phyloP scores from a whole-genome alignment of 2,113 vertebrate genomes.

The Bambusicola thoracicus region DNA sequence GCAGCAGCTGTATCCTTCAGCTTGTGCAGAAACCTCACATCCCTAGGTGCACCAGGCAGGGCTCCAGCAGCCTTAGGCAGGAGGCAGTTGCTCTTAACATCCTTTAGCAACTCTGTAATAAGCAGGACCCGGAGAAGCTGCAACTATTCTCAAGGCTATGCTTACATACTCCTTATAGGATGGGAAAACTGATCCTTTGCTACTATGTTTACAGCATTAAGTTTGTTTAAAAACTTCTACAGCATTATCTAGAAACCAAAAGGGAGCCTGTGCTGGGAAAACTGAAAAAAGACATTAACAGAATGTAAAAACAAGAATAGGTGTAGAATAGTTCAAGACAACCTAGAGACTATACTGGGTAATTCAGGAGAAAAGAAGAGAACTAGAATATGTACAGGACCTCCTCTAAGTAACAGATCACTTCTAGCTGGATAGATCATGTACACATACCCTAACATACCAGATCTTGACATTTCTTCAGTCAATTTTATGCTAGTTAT shows the following conservation, averaged over 20 bases:
- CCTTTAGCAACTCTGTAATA: not conserved
- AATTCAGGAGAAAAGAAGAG: not conserved
- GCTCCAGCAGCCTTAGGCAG: not conserved
- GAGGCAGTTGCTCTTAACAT: not conserved
- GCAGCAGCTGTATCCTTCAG: not conserved
- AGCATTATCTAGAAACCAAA: not conserved
- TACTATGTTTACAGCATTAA: not conserved
- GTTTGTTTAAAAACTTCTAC: not conserved
- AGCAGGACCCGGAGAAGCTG: not conserved
- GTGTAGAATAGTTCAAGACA: not conserved
- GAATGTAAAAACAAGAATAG: not conserved
- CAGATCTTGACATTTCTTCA: not conserved
- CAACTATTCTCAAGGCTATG: not conserved
- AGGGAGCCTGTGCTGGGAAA: not conserved
- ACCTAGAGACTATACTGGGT: not conserved
- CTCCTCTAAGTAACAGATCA: not conserved
- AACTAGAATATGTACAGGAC: not conserved
- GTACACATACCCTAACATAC: not conserved
- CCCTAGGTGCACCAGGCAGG: not conserved
- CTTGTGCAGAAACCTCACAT: not conserved
- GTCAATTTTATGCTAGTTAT: not conserved
- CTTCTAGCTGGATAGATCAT: not conserved
- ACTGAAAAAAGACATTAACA: not conserved
- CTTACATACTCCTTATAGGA: not conserved
- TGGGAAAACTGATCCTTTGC: not conserved